Base-by-base conservation (phyloP, 2,113 vertebrate genomes). In the Protomyctophum bolini region DNA sequence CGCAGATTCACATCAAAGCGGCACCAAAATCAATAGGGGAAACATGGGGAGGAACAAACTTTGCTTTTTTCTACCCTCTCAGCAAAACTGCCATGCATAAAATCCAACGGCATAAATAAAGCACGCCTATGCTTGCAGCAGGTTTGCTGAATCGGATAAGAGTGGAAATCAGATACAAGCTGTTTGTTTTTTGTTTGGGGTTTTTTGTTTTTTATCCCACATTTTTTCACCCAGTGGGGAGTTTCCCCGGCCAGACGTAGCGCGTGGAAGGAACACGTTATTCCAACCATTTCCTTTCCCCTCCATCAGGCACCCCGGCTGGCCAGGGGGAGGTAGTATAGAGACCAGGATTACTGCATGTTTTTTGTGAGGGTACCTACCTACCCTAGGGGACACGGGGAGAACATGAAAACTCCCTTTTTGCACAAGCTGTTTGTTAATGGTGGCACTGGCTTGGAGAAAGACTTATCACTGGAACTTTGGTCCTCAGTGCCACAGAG, bases 11-110 rank as follows among this genome's bases (percentile, higher is more conserved):
- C 92, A 92, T 93, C 88, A 91, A 91, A 88, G 90, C 83, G 66
- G 81, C 89, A 85, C 84, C 87, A 93, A 94, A 95, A 96, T 96
- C 95, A 94, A 95, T 95, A 92, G 70, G 72, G 90, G 91, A 94
- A 94, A 93, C 74, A 66, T 47, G 65, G 73, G 72, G 75, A 74
- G 72, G 74, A 78, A 77, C 41, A 78, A 69, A 41, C 33, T 41
- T 41, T 2, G 3, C 47, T 68, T 73, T 82, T 59, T 63, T 58
- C 68, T 64, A 74, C 82, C 68, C 77, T 89, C 81, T 89, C 81
- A 86, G 88, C 84, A 83, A 78, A 89, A 89, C 79, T 79, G 74
- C 81, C 83, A 79, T 73, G 76, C 77, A 85, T 81, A 79, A 75
- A 88, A 85, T 76, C 47, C 78, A 71, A 29, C 63, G 80, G 78